Percentiles rank a stretch among this genome's conserved stretches.
Evolutionary conservation across 1,140 invertebrate species (phyloP).

Genomic region (Scaptomyza graminum): DNA sequence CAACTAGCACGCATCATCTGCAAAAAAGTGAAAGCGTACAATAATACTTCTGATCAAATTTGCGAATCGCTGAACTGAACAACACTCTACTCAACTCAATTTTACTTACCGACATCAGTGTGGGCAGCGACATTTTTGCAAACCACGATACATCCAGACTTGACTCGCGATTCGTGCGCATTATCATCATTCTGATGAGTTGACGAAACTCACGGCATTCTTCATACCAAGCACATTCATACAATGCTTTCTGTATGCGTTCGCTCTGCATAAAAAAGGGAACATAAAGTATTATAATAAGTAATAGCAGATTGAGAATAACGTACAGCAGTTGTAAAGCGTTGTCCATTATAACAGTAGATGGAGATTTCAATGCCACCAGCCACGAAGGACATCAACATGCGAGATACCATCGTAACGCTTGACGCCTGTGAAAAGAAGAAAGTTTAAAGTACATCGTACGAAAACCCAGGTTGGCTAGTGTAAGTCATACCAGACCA

Average conservation of each 20-base stretch:
- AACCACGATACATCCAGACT: slow-evolving; percentile 77
- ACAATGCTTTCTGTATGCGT: slow-evolving; percentile 64
- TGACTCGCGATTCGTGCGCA: slow-evolving; percentile 65
- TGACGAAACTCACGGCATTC: slow-evolving; percentile 69
- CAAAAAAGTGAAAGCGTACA: slow-evolving; percentile 43
- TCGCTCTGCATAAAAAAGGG: slow-evolving; percentile 57
- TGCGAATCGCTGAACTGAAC: not conserved
- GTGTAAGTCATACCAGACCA: slow-evolving; percentile 50
- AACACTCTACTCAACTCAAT: too few species aligned
- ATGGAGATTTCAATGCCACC: slow-evolving; percentile 71
- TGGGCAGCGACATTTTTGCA: slow-evolving; percentile 72
- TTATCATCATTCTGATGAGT: slow-evolving; percentile 73
- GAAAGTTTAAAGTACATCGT: not conserved
- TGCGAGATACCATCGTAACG: slow-evolving; percentile 52
- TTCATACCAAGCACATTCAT: slow-evolving; percentile 64
- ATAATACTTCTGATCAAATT: not conserved
- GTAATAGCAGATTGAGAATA: not conserved
- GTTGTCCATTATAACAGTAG: slow-evolving; percentile 77
- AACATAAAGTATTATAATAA: not conserved
- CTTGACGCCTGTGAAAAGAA: slow-evolving; percentile 44
- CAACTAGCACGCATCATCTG: slow-evolving; percentile 76
- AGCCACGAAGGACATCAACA: slow-evolving; percentile 70
- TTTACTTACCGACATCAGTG: slow-evolving; percentile 70
- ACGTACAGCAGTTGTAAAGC: slow-evolving; percentile 63
- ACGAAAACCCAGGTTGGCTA: not conserved